Base-by-base conservation (phyloP, 1,140 invertebrate species). In the Drosophila gunungcola region DNA sequence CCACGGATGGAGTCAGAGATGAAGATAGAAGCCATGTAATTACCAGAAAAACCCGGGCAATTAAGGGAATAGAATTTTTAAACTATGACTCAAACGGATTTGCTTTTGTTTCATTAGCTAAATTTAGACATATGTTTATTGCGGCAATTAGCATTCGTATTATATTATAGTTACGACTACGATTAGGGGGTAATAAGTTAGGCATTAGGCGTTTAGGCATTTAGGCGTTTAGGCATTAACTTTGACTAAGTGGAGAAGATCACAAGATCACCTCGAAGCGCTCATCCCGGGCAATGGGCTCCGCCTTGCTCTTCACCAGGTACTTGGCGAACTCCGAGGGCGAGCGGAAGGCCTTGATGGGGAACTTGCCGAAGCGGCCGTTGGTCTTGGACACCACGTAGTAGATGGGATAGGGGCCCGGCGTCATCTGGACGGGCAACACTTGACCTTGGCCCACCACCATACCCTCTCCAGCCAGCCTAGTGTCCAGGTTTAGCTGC, bases 341-440 rank as follows among this genome's bases (percentile, higher is more conserved):
- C 48, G 75, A 80, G 46, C 79, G 46, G 51, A 91, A 91, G 13
- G 84, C 67, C 53, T 91, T 91, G 54, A 91, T 78, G 27, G 91
- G 90, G 55, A 88, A 91, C 52, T 92, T 92, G 61, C 91, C 91
- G 48, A 92, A 92, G 41, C 83, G 89, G 3, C 91, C 91, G 70
- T 92, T 92, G 21, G 74, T 88, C 73, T 88, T 85, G 61, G 91
- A 77, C 25, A 92, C 62, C 62, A 80, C 85, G 57, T 92, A 92
- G 69, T 91, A 92, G 36, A 92, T 61, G 38, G 91, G 91, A 57
- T 89, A 92, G 10, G 89, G 82, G 25, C 91, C 91, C 9, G 85
- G 82, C 9, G 91, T 89, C 54, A 91, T 69, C 73, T 85, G 82
- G 12, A 92, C 70, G 60, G 80, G 78, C 64, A 91, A 62, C 41